phyloP scores from a whole-genome alignment of 2,113 vertebrate species.

The Caloenas nicobarica region DNA sequence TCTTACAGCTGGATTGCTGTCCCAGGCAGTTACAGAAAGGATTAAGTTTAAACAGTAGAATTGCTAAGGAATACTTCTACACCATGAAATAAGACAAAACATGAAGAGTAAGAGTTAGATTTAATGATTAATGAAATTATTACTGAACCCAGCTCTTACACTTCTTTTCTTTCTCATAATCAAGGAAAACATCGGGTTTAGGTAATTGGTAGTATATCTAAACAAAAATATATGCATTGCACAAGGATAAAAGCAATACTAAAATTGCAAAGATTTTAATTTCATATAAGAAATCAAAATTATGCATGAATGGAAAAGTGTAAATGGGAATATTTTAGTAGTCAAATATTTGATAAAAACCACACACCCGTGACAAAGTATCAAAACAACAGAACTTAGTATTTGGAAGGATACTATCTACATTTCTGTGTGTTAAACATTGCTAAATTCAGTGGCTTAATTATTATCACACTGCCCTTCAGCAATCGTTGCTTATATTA shows the following conservation, averaged over 20 bases:
- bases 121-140: conserved; percentile 5
- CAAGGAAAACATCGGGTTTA: neutral
- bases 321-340: conserved; percentile 64
- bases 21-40: neutral
- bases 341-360: conserved; percentile 76
- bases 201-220: neutral
- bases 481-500: conserved; percentile 29
- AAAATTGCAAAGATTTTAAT: neutral
- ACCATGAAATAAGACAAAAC: neutral
- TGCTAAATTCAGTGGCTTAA: conserved; percentile 44
- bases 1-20: neutral
- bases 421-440: conserved; percentile 34
- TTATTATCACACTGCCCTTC: neutral
- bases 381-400: conserved; percentile 51
- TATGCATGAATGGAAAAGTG: neutral
- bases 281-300: conserved; percentile 32
- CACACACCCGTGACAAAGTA: conserved; percentile 38
- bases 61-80: neutral
- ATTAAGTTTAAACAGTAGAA: neutral
- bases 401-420: conserved; percentile 49
- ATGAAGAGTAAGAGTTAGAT: neutral
- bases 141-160: neutral
- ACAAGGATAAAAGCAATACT: conserved; percentile 14
- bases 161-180: neutral
- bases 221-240: conserved; percentile 32